Percentiles rank a stretch among this genome's conserved stretches.
Conservation (phyloP, 2,888 invertebrate species). For the Pristionchus mayeri region DNA sequence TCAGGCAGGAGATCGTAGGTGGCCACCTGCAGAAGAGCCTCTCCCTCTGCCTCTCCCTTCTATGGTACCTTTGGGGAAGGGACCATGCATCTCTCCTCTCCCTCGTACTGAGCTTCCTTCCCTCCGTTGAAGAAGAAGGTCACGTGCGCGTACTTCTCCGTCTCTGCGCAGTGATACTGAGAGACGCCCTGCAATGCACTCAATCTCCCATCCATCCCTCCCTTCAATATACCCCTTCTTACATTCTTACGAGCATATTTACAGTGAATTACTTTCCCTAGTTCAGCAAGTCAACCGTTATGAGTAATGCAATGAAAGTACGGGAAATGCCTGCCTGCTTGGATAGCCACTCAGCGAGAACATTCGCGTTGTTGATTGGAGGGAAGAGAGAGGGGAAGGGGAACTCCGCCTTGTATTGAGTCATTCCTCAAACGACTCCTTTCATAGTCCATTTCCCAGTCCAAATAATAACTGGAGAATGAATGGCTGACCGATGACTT, state of each 20-base stretch:
- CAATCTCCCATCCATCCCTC: neutral
- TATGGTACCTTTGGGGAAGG: slow-evolving; percentile 77
- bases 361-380: slow-evolving; percentile 77
- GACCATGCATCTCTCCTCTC: slow-evolving; percentile 78
- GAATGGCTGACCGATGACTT: slow-evolving; percentile 44
- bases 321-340: slow-evolving; percentile 64
- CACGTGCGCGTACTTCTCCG: slow-evolving; percentile 78
- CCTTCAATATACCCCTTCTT: neutral
- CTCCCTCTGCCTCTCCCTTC: neutral
- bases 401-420: slow-evolving; percentile 78
- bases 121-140: slow-evolving; percentile 80
- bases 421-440: slow-evolving; percentile 75
- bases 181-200: slow-evolving; percentile 64
- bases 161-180: slow-evolving; percentile 78
- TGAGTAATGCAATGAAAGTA: neutral
- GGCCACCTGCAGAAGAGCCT: slow-evolving; percentile 71
- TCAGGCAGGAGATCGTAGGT: slow-evolving; percentile 78
- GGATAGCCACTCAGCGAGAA: slow-evolving; percentile 78
- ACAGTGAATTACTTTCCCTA: no score
- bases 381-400: slow-evolving; percentile 77
- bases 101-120: slow-evolving; percentile 76
- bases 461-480: no score
- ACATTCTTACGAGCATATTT: no score
- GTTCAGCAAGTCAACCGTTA: neutral
- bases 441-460: no score